Evolutionary conservation across 2,113 vertebrate species (phyloP).

Genomic region (Mus spicilegus): DNA sequence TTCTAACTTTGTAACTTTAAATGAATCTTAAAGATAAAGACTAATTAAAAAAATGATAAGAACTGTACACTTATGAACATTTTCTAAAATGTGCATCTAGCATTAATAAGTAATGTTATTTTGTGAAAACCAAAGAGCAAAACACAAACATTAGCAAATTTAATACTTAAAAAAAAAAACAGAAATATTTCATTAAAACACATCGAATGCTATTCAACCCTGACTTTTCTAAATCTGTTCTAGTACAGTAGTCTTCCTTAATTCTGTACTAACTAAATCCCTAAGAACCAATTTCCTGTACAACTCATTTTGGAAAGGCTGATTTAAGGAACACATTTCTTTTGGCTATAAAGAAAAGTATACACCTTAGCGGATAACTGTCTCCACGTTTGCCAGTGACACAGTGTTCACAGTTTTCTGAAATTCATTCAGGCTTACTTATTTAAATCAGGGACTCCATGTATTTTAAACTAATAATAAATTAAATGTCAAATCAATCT

Average conservation of each 20-base stretch:
- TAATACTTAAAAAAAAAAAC: background rate
- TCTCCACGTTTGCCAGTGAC: background rate
- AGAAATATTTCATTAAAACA: background rate
- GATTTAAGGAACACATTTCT: background rate
- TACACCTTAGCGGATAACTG: background rate
- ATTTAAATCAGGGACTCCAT: background rate
- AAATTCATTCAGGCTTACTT: background rate
- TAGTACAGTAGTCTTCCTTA: slow-evolving; percentile 18
- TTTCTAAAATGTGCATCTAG: background rate
- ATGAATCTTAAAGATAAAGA: slow-evolving; percentile 26
- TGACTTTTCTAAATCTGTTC: slow-evolving; percentile 13
- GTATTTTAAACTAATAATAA: slow-evolving; percentile 63
- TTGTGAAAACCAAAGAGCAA: background rate
- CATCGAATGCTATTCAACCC: background rate
- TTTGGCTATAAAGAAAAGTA: slow-evolving; percentile 37
- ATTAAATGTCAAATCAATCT: slow-evolving; percentile 55
- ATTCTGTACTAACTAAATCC: background rate
- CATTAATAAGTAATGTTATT: background rate
- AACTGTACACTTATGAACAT: background rate
- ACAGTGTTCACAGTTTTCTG: background rate
- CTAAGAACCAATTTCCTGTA: background rate
- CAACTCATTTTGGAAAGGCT: slow-evolving; percentile 12
- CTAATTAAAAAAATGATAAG: background rate
- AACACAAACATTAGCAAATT: background rate
- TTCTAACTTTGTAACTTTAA: background rate